Evolutionary conservation across 2,113 vertebrate genomes (phyloP).

Genomic region (Centropristis striata): DNA sequence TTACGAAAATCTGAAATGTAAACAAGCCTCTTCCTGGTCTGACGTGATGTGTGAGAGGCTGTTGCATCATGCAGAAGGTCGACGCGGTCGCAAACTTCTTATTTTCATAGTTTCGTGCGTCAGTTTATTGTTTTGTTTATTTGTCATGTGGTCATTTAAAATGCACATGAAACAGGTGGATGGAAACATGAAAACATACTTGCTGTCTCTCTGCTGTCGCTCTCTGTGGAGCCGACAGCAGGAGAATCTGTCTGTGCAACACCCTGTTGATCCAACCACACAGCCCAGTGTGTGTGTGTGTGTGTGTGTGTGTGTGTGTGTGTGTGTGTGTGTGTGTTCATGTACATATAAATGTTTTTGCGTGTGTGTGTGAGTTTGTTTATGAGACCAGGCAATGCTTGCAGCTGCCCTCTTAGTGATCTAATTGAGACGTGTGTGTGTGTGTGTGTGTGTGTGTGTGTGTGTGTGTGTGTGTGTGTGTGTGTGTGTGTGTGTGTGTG

Average conservation of each 20-base stretch:
- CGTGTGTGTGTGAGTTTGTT: conserved; percentile 26
- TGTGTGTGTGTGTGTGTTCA: conserved; percentile 13
- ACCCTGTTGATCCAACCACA: conserved; percentile 45
- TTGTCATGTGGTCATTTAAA: not conserved
- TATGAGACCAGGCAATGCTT: conserved; percentile 44
- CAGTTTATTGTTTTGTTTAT: not conserved
- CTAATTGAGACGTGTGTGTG: conserved; percentile 99
- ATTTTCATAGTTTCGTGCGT: accelerated
- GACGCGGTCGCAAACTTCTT: not conserved
- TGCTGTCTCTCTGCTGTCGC: conserved; percentile 4
- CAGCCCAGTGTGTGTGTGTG: conserved; percentile 14
- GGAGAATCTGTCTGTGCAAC: conserved; percentile 31
- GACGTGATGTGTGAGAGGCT: too few species aligned
- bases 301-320: conserved; percentile 18
- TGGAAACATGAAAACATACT: not conserved
- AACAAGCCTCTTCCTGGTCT: too few species aligned
- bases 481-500: conserved; percentile 86
- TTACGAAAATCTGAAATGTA: too few species aligned
- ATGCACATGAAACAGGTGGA: conserved; percentile 5
- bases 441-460: too few species aligned
- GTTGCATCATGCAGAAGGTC: not conserved
- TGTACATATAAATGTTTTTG: conserved; percentile 16
- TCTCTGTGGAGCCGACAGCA: conserved; percentile 12
- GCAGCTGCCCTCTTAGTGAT: conserved; percentile 94
- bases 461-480: conserved; percentile 94